These are phyloP conservation scores for Frankliniella intonsa DNA, from an alignment of 2,888 invertebrate species.

Conservation along the genomic window DNA sequence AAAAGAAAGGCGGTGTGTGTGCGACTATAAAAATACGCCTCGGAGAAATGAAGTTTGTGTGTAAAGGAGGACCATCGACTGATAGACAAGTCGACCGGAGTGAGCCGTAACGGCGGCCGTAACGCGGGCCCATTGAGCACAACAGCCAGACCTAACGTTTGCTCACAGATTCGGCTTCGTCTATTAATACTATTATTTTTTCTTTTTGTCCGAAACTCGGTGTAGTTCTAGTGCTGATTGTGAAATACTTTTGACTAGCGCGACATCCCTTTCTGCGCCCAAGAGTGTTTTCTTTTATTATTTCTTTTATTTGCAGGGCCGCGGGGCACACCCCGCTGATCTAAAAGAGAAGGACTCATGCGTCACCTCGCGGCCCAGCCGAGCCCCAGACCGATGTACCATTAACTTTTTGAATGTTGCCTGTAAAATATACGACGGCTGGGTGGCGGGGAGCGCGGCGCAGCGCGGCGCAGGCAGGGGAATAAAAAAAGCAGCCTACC, in stretches of 20 bases:
- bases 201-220: not conserved
- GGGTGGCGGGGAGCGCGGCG: not conserved
- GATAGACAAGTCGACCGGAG: constrained; percentile 11
- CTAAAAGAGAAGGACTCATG: too few relatives aligned
- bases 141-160: too few relatives aligned
- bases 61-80: constrained; percentile 20
- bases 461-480: not conserved
- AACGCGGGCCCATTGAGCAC: too few relatives aligned
- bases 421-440: constrained; percentile 8
- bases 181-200: too few relatives aligned
- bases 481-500: not conserved
- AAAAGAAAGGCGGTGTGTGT: constrained; percentile 19
- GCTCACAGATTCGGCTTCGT: too few relatives aligned
- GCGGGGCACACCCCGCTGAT: too few relatives aligned
- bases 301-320: too few relatives aligned
- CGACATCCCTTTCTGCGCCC: too few relatives aligned
- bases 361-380: not conserved
- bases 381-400: constrained; percentile 8
- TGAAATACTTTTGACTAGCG: too few relatives aligned
- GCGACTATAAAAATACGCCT: constrained; percentile 1
- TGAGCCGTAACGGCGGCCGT: not conserved
- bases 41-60: constrained; percentile 18
- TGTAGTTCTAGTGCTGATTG: not conserved
- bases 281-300: too few relatives aligned
- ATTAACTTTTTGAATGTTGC: constrained; percentile 23